Evolutionary conservation across 2,113 vertebrate species (phyloP).

Genomic region (Piaya cayana): DNA sequence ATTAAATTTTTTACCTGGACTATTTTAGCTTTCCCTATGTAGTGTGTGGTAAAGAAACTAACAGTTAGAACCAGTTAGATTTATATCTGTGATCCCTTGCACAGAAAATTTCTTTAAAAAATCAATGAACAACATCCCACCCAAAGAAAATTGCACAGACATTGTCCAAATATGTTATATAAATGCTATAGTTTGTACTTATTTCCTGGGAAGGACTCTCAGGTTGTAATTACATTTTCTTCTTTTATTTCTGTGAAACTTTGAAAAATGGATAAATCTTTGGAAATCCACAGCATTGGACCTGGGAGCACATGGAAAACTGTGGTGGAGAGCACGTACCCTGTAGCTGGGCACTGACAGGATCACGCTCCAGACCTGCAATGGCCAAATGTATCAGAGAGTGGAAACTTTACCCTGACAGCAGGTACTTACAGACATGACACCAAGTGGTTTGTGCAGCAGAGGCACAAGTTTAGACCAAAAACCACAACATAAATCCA

Average conservation of each 20-base stretch:
- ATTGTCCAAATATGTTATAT: background rate
- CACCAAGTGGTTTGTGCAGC: too few relatives aligned
- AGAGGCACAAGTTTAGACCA: background rate
- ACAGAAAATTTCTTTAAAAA: background rate
- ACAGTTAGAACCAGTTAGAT: background rate
- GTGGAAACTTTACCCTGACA: background rate
- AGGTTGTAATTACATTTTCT: background rate
- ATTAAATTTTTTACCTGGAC: background rate
- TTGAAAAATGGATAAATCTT: background rate
- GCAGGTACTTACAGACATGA: background rate
- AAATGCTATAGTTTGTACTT: background rate
- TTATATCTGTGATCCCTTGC: background rate
- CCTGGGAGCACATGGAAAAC: accelerated
- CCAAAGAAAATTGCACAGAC: background rate
- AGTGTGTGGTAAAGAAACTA: background rate
- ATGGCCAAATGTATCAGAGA: too few relatives aligned
- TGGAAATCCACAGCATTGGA: accelerated
- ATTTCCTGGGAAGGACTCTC: background rate
- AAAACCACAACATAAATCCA: background rate
- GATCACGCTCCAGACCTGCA: too few relatives aligned
- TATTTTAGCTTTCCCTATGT: background rate
- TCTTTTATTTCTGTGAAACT: accelerated
- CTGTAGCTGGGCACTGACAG: accelerated
- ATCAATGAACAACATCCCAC: background rate
- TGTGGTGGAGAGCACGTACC: background rate